phyloP scores from a whole-genome alignment of 2,888 invertebrate genomes.

The Caenorhabditis drosophilae region DNA sequence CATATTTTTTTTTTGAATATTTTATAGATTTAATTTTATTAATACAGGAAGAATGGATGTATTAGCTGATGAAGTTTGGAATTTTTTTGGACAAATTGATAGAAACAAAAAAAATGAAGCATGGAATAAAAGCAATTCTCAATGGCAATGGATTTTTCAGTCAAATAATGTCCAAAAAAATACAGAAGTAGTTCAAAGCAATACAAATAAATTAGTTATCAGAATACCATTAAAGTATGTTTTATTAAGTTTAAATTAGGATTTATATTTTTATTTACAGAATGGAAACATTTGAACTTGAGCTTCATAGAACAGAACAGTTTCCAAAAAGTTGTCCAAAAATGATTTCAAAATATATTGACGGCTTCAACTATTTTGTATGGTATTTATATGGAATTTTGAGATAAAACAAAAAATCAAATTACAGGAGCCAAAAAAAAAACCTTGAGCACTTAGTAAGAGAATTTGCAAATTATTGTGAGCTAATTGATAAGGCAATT shows the following conservation, averaged over 20 bases:
- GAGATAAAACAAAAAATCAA: neutral
- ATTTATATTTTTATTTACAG: neutral
- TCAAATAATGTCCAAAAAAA: neutral
- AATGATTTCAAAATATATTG: slow-evolving; percentile 2
- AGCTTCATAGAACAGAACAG: neutral
- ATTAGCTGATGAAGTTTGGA: neutral
- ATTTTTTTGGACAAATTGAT: neutral
- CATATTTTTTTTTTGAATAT: neutral
- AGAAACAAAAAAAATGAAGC: neutral
- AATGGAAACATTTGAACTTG: neutral
- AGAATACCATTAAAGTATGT: neutral
- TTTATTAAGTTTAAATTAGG: no score
- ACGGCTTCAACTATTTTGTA: slow-evolving; percentile 15
- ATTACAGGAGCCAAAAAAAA: no score
- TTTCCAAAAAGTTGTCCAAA: neutral
- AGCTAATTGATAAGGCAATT: slow-evolving; percentile 21
- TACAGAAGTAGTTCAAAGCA: neutral
- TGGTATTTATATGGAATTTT: neutral
- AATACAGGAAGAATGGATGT: no score
- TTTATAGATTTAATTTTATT: no score
- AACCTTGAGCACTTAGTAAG: slow-evolving; percentile 8
- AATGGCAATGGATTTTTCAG: neutral
- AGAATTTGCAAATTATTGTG: slow-evolving; percentile 11
- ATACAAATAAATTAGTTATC: neutral
- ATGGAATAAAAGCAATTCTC: neutral